These are phyloP conservation scores for Peribatodes rhomboidaria DNA, from an alignment of 2,888 invertebrate genomes.

Conservation along the genomic window DNA sequence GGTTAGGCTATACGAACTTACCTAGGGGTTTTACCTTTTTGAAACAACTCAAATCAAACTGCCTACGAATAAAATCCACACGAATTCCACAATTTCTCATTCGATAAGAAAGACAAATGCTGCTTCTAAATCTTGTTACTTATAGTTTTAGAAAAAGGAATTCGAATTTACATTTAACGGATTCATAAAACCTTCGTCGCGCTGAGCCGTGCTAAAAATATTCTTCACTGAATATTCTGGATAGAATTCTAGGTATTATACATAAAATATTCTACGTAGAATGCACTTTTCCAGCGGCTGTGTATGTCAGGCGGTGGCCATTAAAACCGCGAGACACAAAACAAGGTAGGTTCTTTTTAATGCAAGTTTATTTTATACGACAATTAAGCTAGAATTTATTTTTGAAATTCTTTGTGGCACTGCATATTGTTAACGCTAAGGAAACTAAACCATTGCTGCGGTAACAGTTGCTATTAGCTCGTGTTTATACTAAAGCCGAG, in stretches of 20 bases:
- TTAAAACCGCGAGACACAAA: constrained; percentile 26
- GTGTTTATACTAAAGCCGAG: no score
- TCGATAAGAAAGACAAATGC: not conserved
- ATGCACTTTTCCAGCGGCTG: constrained; percentile 50
- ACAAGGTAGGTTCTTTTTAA: constrained; percentile 6
- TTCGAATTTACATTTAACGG: constrained; percentile 2
- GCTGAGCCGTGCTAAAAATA: constrained; percentile 46
- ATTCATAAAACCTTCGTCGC: constrained; percentile 33
- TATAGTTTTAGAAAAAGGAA: constrained; percentile 24
- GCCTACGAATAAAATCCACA: no score
- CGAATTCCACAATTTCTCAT: not conserved
- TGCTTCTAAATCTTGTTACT: not conserved
- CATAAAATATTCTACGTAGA: constrained; percentile 49
- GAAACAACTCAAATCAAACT: no score
- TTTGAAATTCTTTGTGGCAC: constrained; percentile 7
- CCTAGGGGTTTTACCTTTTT: no score
- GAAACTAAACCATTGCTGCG: not conserved
- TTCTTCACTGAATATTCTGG: constrained; percentile 46
- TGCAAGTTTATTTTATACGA: constrained; percentile 2
- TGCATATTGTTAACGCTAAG: not conserved
- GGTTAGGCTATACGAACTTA: no score
- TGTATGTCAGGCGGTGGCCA: constrained; percentile 45
- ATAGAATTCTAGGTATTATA: not conserved
- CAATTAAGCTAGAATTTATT: constrained; percentile 2
- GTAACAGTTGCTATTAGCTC: not conserved